Evolutionary conservation across 2,113 vertebrate genomes (phyloP).

Genomic region (Micromys minutus): DNA sequence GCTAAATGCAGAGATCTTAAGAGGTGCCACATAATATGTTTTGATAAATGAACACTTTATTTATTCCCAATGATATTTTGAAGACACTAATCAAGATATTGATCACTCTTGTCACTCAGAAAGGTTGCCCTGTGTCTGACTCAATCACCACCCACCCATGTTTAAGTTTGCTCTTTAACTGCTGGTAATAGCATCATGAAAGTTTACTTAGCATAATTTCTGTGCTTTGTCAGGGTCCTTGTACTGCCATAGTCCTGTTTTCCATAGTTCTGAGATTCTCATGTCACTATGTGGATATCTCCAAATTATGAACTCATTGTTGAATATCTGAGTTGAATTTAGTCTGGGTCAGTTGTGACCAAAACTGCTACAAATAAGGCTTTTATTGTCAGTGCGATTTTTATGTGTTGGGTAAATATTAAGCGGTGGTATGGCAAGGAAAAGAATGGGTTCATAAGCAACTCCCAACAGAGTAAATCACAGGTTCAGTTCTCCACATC

Average conservation of each 20-base stretch:
- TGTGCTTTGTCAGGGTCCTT: not conserved
- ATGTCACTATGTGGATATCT: not conserved
- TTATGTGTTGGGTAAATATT: conserved; percentile 2
- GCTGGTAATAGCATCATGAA: not conserved
- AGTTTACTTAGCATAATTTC: not conserved
- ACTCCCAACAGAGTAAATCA: not conserved
- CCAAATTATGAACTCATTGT: not conserved
- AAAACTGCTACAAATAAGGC: not conserved
- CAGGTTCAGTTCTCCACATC: conserved; percentile 5
- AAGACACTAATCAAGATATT: not conserved
- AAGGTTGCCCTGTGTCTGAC: not conserved
- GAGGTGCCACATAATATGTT: conserved; percentile 31
- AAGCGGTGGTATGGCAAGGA: not conserved
- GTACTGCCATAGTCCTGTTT: not conserved
- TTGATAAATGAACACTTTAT: conserved; percentile 24
- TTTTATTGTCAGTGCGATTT: not conserved
- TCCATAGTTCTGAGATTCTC: not conserved
- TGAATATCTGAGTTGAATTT: not conserved
- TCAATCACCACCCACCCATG: not conserved
- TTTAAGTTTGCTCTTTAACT: not conserved
- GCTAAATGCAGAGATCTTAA: conserved; percentile 31
- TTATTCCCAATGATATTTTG: not conserved
- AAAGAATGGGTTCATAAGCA: not conserved
- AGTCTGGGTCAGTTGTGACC: not conserved
- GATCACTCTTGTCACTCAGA: not conserved